These are phyloP conservation scores for Haemorhous mexicanus DNA, from an alignment of 2,113 vertebrate genomes.

Conservation along the genomic window DNA sequence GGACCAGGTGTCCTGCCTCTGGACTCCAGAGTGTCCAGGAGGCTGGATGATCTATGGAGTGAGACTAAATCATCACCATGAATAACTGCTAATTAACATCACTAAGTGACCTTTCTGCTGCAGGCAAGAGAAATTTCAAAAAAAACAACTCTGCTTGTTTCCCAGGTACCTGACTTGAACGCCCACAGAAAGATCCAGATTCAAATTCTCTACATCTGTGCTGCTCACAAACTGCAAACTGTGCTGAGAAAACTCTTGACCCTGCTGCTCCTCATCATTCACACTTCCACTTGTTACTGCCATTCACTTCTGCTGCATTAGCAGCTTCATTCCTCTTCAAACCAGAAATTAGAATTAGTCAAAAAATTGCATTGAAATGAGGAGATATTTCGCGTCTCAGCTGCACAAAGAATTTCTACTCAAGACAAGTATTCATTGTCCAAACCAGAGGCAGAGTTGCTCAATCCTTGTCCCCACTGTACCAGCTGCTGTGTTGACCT, in stretches of 20 bases:
- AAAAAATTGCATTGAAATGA: background rate
- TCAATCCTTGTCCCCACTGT: background rate
- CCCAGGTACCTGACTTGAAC: background rate
- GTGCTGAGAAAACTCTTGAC: background rate
- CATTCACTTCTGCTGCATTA: background rate
- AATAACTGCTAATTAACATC: background rate
- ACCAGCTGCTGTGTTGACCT: background rate
- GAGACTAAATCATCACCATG: background rate
- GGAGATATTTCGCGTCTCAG: background rate
- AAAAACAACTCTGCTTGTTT: background rate
- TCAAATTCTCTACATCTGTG: background rate
- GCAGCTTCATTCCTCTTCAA: background rate
- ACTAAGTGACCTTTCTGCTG: background rate
- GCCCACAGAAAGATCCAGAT: background rate
- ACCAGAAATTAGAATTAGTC: background rate
- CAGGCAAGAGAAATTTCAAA: background rate
- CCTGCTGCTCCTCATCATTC: background rate
- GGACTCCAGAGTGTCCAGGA: background rate
- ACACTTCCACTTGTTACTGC: background rate
- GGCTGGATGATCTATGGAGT: background rate
- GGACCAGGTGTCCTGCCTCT: background rate
- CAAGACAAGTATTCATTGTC: accelerated
- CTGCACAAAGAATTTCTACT: background rate
- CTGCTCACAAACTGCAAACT: background rate
- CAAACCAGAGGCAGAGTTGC: background rate